phyloP scores from a whole-genome alignment of 2,888 invertebrate genomes.

The Scaptodrosophila latifasciaeformis region DNA sequence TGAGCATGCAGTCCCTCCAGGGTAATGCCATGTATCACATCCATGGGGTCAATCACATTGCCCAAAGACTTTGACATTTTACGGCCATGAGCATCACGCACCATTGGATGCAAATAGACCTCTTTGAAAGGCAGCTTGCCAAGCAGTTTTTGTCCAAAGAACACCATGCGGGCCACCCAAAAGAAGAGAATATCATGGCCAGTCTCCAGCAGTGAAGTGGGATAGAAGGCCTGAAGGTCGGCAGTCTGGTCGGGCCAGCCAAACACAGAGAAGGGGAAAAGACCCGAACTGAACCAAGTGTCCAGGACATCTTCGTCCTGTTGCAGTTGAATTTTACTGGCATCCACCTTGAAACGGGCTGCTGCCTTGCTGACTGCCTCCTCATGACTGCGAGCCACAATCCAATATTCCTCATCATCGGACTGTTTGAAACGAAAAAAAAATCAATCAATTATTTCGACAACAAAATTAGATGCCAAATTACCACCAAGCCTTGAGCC shows the following conservation, averaged over 20 bases:
- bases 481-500: slow-evolving; percentile 24
- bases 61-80: slow-evolving; percentile 99
- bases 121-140: slow-evolving; percentile 94
- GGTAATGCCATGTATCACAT: slow-evolving; percentile 92
- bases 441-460: neutral
- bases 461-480: neutral
- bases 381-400: slow-evolving; percentile 83
- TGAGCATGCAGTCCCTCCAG: slow-evolving; percentile 86
- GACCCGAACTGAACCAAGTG: slow-evolving; percentile 98
- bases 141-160: slow-evolving; percentile 93
- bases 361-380: slow-evolving; percentile 90
- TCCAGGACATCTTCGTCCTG: slow-evolving; percentile 98
- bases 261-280: slow-evolving; percentile 97
- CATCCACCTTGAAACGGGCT: slow-evolving; percentile 78
- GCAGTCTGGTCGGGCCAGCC: slow-evolving; percentile 94
- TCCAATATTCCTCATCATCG: slow-evolving; percentile 82
- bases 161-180: slow-evolving; percentile 99
- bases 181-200: slow-evolving; percentile 99
- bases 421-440: slow-evolving; percentile 40
- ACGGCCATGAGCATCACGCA: slow-evolving; percentile 97
- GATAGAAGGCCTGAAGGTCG: slow-evolving; percentile 89
- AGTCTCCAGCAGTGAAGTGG: slow-evolving; percentile 93
- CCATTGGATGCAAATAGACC: slow-evolving; percentile 96
- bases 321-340: slow-evolving; percentile 78
- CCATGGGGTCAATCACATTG: slow-evolving; percentile 97